Percentiles rank a stretch among this genome's conserved stretches.
These are phyloP conservation scores for Bombyx mori DNA, from an alignment of 1,140 invertebrate species.

Conservation along the genomic window ASM3026992v2 NC_085109.1:3456501-3457000, in stretches of 20 bases:
- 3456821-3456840: constrained; percentile 30
- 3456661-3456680: constrained; percentile 54
- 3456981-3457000: constrained; percentile 69
- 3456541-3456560: constrained; percentile 67
- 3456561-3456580: constrained; percentile 71
- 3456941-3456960: constrained; percentile 35
- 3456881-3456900: constrained; percentile 15
- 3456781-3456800: constrained; percentile 40
- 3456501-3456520: constrained; percentile 55
- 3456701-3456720: constrained; percentile 45
- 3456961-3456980: constrained; percentile 62
- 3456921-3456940: constrained; percentile 24
- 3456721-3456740: constrained; percentile 44
- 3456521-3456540: constrained; percentile 57
- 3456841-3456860: constrained; percentile 37
- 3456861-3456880: constrained; percentile 24
- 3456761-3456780: constrained; percentile 41
- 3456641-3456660: constrained; percentile 71
- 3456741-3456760: constrained; percentile 48
- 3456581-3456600: constrained; percentile 73
- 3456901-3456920: constrained; percentile 16
- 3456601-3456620: constrained; percentile 65
- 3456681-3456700: constrained; percentile 66
- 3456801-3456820: constrained; percentile 36
- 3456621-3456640: constrained; percentile 70